Evolutionary conservation across 2,113 vertebrate genomes (phyloP).

Genomic region (Mesocricetus auratus): DNA sequence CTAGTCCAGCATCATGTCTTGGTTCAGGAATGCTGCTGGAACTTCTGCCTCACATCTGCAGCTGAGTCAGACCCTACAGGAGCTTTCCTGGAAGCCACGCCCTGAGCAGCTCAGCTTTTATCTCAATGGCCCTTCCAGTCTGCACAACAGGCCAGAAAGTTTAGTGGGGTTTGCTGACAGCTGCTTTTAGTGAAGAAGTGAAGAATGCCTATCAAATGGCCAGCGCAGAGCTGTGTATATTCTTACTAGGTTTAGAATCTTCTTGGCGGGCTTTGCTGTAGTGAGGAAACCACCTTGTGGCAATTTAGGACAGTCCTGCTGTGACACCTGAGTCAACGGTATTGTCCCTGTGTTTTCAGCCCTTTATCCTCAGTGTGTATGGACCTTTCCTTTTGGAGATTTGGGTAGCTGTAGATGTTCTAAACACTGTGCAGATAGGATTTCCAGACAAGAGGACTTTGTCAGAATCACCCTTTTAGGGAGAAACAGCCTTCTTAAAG

Average conservation of each 20-base stretch:
- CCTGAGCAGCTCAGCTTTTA: background rate
- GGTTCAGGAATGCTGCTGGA: constrained; percentile 47
- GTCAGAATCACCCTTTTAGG: background rate
- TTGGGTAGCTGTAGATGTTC: background rate
- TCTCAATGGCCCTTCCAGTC: background rate
- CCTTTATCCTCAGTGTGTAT: background rate
- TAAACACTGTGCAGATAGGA: background rate
- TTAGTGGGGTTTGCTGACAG: background rate
- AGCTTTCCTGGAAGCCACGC: constrained; percentile 47
- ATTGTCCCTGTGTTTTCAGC: background rate
- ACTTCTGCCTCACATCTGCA: constrained; percentile 18
- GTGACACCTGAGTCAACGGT: background rate
- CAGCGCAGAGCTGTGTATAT: background rate
- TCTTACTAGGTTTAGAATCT: background rate
- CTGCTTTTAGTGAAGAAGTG: background rate
- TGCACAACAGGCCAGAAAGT: constrained; percentile 15
- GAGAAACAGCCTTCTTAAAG: constrained; percentile 36
- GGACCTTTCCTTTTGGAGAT: background rate
- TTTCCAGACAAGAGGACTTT: constrained; percentile 28
- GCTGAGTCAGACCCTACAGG: constrained; percentile 49
- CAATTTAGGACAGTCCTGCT: background rate
- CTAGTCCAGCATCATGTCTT: background rate
- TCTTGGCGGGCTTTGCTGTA: background rate
- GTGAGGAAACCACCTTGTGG: background rate
- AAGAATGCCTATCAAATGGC: background rate